Conservation (phyloP, 2,888 invertebrate species). For the Allolobophora icterica region DNA sequence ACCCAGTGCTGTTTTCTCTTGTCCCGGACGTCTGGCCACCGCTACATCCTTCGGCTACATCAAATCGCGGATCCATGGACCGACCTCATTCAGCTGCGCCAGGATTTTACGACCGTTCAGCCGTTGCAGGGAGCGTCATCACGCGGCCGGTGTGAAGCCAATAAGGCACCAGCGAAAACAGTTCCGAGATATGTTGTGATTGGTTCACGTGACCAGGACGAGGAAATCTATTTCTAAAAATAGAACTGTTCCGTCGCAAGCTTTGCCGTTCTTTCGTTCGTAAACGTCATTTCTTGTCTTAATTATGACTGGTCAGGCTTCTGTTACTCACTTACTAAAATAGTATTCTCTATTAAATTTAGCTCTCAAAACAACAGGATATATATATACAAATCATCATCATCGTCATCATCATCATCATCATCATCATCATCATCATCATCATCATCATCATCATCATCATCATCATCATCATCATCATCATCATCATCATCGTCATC, state of each 20-base stretch:
- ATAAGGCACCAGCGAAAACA: background rate
- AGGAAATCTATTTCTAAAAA: background rate
- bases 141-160: background rate
- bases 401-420: too few species aligned
- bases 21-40: background rate
- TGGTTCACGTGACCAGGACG: background rate
- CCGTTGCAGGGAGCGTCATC: background rate
- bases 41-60: background rate
- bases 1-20: background rate
- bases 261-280: too few species aligned
- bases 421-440: too few species aligned
- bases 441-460: too few species aligned
- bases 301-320: background rate
- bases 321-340: too few species aligned
- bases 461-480: too few species aligned
- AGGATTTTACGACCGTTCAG: background rate
- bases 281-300: too few species aligned
- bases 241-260: too few species aligned
- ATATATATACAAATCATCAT: too few species aligned
- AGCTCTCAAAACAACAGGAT: background rate
- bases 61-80: background rate
- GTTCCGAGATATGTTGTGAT: background rate
- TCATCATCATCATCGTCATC: too few species aligned
- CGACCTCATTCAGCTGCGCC: background rate
- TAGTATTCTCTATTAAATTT: background rate